Evolutionary conservation across 2,797 vertebrate genomes (phyloP).

Genomic region (Calcarius lapponicus): DNA sequence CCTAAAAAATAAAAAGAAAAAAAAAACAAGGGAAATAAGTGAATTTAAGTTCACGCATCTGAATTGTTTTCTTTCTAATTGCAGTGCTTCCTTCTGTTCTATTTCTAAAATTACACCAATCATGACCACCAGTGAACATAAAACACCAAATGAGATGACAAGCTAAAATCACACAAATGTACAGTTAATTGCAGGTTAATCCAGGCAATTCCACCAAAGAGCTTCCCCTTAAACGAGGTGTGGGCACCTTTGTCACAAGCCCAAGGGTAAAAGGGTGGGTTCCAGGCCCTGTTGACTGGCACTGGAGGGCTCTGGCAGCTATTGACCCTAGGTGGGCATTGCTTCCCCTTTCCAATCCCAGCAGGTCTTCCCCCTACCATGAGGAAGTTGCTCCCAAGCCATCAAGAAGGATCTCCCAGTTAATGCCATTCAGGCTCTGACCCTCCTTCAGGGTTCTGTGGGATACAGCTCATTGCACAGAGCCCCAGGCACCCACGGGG

Average conservation of each 20-base stretch:
- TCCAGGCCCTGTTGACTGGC: neutral
- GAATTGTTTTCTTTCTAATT: neutral
- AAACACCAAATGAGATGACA: fast-evolving
- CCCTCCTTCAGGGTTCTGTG: neutral
- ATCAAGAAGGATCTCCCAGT: neutral
- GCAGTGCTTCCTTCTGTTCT: neutral
- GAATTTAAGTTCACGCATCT: neutral
- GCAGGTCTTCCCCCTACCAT: neutral
- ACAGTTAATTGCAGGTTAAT: neutral
- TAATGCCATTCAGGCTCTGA: too few species aligned
- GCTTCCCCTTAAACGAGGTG: neutral
- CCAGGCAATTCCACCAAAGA: neutral
- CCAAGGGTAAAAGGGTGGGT: neutral
- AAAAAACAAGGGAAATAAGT: neutral
- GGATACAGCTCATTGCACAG: neutral
- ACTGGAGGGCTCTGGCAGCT: neutral
- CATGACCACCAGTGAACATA: neutral
- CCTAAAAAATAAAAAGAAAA: neutral
- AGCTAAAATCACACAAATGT: neutral
- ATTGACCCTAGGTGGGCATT: fast-evolving
- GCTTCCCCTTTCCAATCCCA: neutral
- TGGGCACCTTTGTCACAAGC: neutral
- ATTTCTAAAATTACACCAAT: neutral
- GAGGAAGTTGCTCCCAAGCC: neutral
- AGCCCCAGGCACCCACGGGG: fast-evolving